These are phyloP conservation scores for Noturus placidus DNA, from an alignment of 2,113 vertebrate species.

Conservation along the genomic window DNA sequence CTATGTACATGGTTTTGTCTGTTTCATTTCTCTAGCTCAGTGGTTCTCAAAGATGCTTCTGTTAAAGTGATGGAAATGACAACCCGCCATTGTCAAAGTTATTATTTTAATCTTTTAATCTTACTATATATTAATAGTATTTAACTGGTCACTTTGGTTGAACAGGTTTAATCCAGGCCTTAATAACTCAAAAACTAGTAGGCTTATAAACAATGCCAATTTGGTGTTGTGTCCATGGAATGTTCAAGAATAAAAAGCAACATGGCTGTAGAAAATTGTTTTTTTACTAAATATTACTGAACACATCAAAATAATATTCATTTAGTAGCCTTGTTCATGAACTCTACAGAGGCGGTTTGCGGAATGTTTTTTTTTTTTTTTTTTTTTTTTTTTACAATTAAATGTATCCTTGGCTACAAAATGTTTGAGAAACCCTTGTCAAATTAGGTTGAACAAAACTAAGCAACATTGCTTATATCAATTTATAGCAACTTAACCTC, in stretches of 20 bases:
- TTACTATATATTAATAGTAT: not conserved
- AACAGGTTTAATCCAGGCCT: not conserved
- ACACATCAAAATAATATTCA: not conserved
- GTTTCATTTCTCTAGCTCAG: not conserved
- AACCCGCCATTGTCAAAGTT: not conserved
- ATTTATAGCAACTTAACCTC: conserved; percentile 30
- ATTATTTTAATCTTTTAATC: not conserved
- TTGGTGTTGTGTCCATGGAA: not conserved
- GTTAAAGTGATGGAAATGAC: not conserved
- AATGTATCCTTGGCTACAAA: not conserved
- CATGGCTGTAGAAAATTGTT: not conserved
- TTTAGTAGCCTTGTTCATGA: not conserved
- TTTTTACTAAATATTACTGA: too few species aligned
- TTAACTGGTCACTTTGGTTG: not conserved
- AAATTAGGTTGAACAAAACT: not conserved
- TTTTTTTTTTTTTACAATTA: not conserved
- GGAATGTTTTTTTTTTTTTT: not conserved
- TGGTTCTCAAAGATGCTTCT: not conserved
- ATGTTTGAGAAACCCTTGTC: not conserved
- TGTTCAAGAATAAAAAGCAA: not conserved
- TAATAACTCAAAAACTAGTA: not conserved
- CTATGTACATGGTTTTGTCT: not conserved
- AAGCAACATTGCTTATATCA: not conserved
- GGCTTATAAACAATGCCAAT: not conserved
- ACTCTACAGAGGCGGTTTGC: not conserved